A percentile compares a stretch with the other conserved stretches of the same genome.
These are phyloP conservation scores for Parambassis ranga DNA, from an alignment of 2,797 vertebrate genomes.

Conservation along the genomic window DNA sequence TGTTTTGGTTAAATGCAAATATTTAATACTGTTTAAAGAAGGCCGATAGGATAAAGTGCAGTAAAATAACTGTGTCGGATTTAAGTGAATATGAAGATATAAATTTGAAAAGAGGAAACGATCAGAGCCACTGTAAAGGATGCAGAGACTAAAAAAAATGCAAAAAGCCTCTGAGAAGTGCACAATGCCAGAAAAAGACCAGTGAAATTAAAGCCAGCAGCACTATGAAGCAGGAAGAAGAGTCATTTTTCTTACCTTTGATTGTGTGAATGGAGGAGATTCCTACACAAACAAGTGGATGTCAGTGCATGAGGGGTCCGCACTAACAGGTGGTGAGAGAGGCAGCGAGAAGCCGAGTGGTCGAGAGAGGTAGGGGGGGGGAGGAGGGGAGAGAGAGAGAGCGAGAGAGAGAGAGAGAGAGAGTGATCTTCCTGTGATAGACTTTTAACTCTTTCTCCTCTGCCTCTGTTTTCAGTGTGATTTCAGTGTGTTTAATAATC, in stretches of 20 bases:
- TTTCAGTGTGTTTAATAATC: conserved; percentile 55
- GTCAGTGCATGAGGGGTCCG: conserved; percentile 56
- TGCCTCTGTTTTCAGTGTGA: not conserved
- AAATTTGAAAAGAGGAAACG: not conserved
- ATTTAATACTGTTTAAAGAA: too few species aligned
- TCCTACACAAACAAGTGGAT: conserved; percentile 73
- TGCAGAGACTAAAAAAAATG: not conserved
- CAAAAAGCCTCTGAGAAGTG: not conserved
- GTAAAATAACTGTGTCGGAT: not conserved
- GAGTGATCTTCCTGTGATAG: conserved; percentile 13
- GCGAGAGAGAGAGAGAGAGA: conserved; percentile 9
- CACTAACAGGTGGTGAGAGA: conserved; percentile 78
- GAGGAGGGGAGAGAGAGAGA: conserved; percentile 8
- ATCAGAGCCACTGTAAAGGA: not conserved
- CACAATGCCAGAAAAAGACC: too few species aligned
- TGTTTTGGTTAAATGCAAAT: too few species aligned
- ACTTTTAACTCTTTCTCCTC: conserved; percentile 30
- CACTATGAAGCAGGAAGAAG: not conserved
- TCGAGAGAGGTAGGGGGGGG: conserved; percentile 19
- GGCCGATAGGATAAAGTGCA: too few species aligned
- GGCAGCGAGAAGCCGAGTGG: conserved; percentile 38
- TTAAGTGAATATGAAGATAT: not conserved
- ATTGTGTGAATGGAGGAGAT: conserved; percentile 61
- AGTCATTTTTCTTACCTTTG: conserved; percentile 60
- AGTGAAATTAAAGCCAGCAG: not conserved